Percentiles rank a stretch among this genome's conserved stretches.
phyloP scores from a whole-genome alignment of 2,888 invertebrate species.

The Rosalia funebris region DNA sequence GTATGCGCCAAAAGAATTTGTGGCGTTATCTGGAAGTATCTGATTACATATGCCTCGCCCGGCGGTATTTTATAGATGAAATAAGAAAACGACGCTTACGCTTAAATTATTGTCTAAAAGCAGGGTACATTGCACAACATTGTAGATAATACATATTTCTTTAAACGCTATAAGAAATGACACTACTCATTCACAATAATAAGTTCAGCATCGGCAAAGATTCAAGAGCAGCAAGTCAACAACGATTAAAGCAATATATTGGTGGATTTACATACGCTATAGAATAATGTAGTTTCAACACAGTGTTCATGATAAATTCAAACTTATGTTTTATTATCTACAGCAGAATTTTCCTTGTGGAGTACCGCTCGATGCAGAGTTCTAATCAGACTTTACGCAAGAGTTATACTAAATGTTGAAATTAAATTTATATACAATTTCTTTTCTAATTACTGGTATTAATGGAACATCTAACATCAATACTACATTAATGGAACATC shows the following conservation, averaged over 20 bases:
- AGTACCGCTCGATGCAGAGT: not conserved
- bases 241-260: not conserved
- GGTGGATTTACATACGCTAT: not conserved
- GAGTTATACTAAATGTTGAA: not conserved
- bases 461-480: too few species aligned
- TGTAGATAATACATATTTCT: not conserved
- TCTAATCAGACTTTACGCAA: slow-evolving; percentile 1
- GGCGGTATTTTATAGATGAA: not conserved
- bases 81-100: not conserved
- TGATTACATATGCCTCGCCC: not conserved
- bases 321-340: slow-evolving; percentile 1
- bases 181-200: not conserved
- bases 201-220: not conserved
- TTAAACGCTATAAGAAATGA: not conserved
- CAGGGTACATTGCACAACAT: not conserved
- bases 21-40: slow-evolving; percentile 8
- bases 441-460: not conserved
- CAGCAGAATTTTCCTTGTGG: not conserved
- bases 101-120: not conserved
- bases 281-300: not conserved
- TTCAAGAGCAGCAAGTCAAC: not conserved
- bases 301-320: not conserved
- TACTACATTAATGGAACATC: too few species aligned
- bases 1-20: not conserved
- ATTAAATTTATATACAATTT: not conserved